Evolutionary conservation across 30 jellyfish, hydroid and myxozoan species (phyloP), one percentile per base, ranked within the genome.

Genomic region (Sanderia malayensis): DNA sequence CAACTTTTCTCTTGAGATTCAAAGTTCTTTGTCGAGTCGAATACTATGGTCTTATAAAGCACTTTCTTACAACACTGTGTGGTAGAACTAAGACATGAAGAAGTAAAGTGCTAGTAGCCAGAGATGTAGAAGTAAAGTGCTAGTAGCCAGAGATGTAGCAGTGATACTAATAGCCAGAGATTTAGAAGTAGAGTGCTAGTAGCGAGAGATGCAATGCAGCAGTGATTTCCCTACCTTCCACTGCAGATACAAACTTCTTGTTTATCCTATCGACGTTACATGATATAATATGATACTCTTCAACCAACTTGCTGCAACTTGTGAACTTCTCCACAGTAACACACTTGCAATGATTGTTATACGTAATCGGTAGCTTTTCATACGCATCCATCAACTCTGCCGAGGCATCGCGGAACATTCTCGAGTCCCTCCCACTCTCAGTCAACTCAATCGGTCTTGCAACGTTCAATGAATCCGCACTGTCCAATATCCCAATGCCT

Each of bases 201-300:
- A 18, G 31, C 6, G 67, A n/a, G 31, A n/a, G 18, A 18, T 3
- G 19, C 9, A 55, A 25, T 10, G 33, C 0, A 22, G 25, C 20
- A 22, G 15, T 15, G 44, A 37, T 82, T n/a, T n/a, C n/a, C n/a
- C n/a, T n/a, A 85, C 95, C 95, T 85, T 85, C 95, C 11, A 85
- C 37, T 13, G 91, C 73, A 0, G 95, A 83, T 20, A 61, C 91
- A 68, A 85, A 85, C 24, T 70, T 80, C 32, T 64, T 76, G 1
- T 79, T 91, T 26, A 67, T 68, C 26, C 30, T 22, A 52, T 85
- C 95, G 24, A 34, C 70, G 44, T 82, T 85, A 26, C 67, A 7
- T 0, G 91, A 72, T 25, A 85, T 47, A 0, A 85, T 37, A 22
- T 73, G 32, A 70, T 41, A 85, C 57, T 75, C 61, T 17, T 37